Base-by-base conservation (phyloP, 1,140 invertebrate genomes). In the Galleria mellonella region DNA sequence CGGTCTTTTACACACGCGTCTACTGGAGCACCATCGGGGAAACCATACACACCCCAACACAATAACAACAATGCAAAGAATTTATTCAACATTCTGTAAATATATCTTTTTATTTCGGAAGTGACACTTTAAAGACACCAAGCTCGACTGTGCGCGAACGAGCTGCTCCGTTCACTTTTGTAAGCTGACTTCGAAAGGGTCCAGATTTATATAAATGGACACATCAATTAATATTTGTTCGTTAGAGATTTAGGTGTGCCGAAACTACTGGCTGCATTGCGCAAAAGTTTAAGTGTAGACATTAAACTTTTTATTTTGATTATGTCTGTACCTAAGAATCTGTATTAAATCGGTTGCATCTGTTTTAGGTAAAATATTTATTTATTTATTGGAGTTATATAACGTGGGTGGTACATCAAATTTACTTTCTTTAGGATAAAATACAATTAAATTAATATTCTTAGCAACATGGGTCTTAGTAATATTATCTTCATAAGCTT, bases 1-100 rank as follows among this genome's bases (percentile, higher is more conserved):
- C 88, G 85, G 12, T 90, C 87, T 61, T 93, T 93, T 0, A 94
- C 92, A 63, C 93, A 94, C 12, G 91, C 90, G 67, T 94, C 93
- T 7, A 93, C 89, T 0, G 93, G 93, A 3, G 91, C 92, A 7
- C 93, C 93, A 57, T 94, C 92, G 0, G 92, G 93, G 60, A 94
- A 94, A 31, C 69, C 56, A 11, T 59, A 17, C 8, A 69, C 77
- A 37, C 64, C 60, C 62, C 62, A 65, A 52, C 58, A 68, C 49
- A 70, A 42, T 36, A 75, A 17, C 15, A 70, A 53, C 37, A 58
- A 44, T 37, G 72, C 35, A n/a, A 70, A 32, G 6, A 69, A 29
- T 40, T 66, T 65, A 4, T 41, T 35, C 7, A 72, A 51, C 71
- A 83, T 83, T 47, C 38, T 61, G 27, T 39, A 39, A 29, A 11